Base-by-base conservation (phyloP, 23 tunicate species). In the Trididemnum clinides region DNA sequence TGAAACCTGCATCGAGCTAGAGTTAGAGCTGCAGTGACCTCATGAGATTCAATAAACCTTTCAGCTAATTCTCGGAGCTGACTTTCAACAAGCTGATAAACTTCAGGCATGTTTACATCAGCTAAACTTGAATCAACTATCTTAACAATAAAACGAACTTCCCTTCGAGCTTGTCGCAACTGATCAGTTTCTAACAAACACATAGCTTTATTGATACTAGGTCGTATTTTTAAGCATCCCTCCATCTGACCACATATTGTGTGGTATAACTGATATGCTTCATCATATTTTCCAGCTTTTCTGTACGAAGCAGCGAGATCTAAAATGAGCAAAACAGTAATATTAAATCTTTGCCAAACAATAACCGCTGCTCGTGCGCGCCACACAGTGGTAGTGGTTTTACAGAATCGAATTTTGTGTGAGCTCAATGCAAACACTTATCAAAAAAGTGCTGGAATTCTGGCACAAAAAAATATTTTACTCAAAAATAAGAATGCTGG, bases 231-330 rank as follows among this genome's bases (percentile, higher is more conserved):
- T 29, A 32, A 66, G 75, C 75, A 66, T 10, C 75, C 75, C n/a
- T 66, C 75, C 75, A 66, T 29, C 75, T 66, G 75, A 10, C 37
- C 37, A 32, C 37, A 30, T 29, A 66, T 66, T 6, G 75, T 66
- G 75, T 66, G 75, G 31, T 66, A 66, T 19, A 66, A 32, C 22
- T 66, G 75, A 66, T 66, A 66, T 29, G 75, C 75, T 66, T 66
- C 75, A 31, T 66, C 75, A 31, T 66, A 66, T 32, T 66, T 66
- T 66, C 75, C 75, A 28, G 37, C 22, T 31, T 66, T 66, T 4
- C 75, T 10, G 31, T 66, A 32, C 10, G 5, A 10, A 20, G 75
- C 75, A 29, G 75, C 75, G 22, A 66, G 75, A 6, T 66, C 75
- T 66, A 31, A 20, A 66, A 66, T 29, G 2, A 66, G 4, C 21